These are phyloP conservation scores for Leptinotarsa haldemani DNA, from an alignment of 2,888 invertebrate genomes.

Conservation along the genomic window DNA sequence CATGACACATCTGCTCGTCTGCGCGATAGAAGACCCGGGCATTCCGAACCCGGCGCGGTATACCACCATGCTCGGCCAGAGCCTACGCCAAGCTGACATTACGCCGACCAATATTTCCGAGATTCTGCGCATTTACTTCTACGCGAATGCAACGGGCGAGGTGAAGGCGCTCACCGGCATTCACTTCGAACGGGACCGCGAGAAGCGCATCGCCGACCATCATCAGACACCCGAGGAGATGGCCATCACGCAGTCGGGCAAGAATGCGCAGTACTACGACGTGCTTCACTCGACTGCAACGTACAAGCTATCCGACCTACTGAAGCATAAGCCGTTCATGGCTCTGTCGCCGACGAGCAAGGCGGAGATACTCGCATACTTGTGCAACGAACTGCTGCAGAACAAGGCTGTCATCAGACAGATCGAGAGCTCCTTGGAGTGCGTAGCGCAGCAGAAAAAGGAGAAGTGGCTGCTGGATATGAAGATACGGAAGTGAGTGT, in stretches of 20 bases:
- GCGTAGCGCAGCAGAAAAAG: conserved; percentile 85
- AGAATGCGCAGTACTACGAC: conserved; percentile 84
- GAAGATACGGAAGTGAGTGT: conserved; percentile 87
- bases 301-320: conserved; percentile 82
- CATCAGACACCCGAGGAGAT: conserved; percentile 81
- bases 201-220: conserved; percentile 84
- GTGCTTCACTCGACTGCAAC: conserved; percentile 81
- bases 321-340: conserved; percentile 87
- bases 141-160: conserved; percentile 89
- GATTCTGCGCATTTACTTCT: conserved; percentile 89
- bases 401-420: conserved; percentile 92
- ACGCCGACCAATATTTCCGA: conserved; percentile 93
- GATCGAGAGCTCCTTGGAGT: conserved; percentile 85
- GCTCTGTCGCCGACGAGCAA: conserved; percentile 88
- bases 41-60: conserved; percentile 91
- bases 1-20: conserved; percentile 88
- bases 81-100: conserved; percentile 88
- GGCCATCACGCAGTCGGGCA: conserved; percentile 75
- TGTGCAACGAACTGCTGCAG: conserved; percentile 94
- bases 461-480: conserved; percentile 94
- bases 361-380: conserved; percentile 87
- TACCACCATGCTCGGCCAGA: conserved; percentile 90
- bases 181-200: conserved; percentile 84
- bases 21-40: conserved; percentile 94
- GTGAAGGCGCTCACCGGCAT: conserved; percentile 83